These are phyloP conservation scores for Anguilla megastoma DNA, from an alignment of 2,797 vertebrate species.

Conservation along the genomic window DNA sequence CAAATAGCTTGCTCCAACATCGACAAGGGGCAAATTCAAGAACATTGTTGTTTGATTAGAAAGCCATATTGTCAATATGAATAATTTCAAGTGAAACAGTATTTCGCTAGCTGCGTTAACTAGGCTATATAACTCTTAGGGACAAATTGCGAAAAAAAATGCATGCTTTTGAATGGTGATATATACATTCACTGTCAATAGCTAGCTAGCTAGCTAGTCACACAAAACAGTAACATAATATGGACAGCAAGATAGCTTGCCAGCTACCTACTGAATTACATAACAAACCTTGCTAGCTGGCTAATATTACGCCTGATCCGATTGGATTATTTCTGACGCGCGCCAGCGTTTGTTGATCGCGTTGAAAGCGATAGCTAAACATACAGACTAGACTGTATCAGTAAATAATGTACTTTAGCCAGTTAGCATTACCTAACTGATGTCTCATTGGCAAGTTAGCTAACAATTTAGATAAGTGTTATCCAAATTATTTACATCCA, in stretches of 20 bases:
- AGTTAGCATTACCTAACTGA: not conserved
- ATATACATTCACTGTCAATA: not conserved
- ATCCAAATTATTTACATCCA: not conserved
- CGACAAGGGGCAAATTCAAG: not conserved
- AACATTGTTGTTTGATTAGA: not conserved
- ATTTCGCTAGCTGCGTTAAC: not conserved
- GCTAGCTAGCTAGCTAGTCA: not conserved
- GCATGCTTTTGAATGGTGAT: not conserved
- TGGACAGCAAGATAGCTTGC: not conserved
- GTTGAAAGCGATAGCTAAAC: slow-evolving; percentile 29
- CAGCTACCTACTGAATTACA: slow-evolving; percentile 35
- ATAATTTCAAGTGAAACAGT: not conserved
- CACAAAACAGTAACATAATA: not conserved
- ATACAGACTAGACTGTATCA: no score
- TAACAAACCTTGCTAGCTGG: slow-evolving; percentile 39
- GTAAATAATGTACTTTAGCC: slow-evolving; percentile 21
- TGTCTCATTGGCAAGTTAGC: not conserved
- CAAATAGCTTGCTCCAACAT: not conserved
- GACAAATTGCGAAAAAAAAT: not conserved
- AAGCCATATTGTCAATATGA: not conserved
- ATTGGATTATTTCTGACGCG: slow-evolving; percentile 47
- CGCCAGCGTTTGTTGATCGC: slow-evolving; percentile 39
- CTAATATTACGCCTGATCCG: slow-evolving; percentile 34
- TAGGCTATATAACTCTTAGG: not conserved
- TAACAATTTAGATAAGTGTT: not conserved